Base-by-base conservation (phyloP, 2,888 invertebrate genomes). In the Automeris io region DNA sequence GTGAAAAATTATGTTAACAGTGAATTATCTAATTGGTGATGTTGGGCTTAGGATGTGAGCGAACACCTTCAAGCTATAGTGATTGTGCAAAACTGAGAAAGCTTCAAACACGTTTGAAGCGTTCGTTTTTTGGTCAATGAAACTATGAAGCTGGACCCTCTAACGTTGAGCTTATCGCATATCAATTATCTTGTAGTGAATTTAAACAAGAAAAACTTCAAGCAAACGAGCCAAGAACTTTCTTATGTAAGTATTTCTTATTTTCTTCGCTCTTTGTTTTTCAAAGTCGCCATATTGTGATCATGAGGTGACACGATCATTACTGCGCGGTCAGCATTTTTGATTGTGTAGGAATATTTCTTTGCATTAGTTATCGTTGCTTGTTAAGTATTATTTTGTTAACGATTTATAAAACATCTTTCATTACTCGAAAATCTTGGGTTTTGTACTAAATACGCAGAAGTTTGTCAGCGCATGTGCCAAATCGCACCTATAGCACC, bases 71-170 rank as follows among this genome's bases (percentile, higher is more conserved):
- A 74, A 69, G 72, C 65, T 54, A 69, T 87, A 82, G 89, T 88
- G 88, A 89, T 89, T 90, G 90, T 90, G 90, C 90, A 89, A 89
- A 90, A 89, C 90, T 90, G 89, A 92, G 93, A 93, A 93, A 93
- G 94, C 94, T 95, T 95, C 94, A 94, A 94, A 91, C 90, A 88
- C 89, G 90, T 93, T 95, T 95, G 95, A 95, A 95, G 95, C 95
- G 95, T 95, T 95, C 95, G 93, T 91, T 90, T 92, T 91, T 90
- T 93, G 90, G 89, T 92, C 91, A 90, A 92, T 92, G 95, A 95
- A 96, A 96, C 94, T 96, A 96, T 96, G 96, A 96, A 95, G 95
- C 96, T 97, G 92, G 97, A 97, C 93, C 94, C 97, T 92, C 92
- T 96, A 92, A 95, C 95, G 91, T 95, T 96, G 93, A 95, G 97